These are phyloP conservation scores for Azorinus chamasolen DNA, from an alignment of 2,888 invertebrate genomes.

Conservation along the genomic window DNA sequence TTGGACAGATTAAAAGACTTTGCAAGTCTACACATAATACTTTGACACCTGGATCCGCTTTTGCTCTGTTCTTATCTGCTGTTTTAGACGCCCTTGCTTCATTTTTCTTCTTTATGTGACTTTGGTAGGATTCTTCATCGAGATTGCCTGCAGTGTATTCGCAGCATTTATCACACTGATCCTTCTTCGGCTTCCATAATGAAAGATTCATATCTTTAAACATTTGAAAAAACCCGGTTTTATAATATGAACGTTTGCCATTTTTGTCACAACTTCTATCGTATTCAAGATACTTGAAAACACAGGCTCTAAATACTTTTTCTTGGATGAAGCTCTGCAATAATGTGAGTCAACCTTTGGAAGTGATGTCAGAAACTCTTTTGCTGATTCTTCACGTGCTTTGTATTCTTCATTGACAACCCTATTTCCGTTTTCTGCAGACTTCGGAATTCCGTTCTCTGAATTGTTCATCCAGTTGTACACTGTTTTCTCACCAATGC, in stretches of 20 bases:
- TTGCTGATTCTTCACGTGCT: no score
- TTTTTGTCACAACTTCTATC: background rate
- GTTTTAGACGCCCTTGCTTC: slow-evolving; percentile 21
- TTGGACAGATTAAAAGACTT: slow-evolving; percentile 36
- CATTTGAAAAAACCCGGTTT: background rate
- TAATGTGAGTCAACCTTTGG: slow-evolving; percentile 46
- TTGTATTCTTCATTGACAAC: no score
- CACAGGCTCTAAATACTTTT: slow-evolving; percentile 25
- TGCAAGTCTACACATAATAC: slow-evolving; percentile 42
- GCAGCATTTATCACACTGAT: no score
- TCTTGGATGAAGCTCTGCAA: slow-evolving; percentile 10
- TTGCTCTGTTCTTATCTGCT: slow-evolving; percentile 22
- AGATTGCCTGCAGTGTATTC: slow-evolving; percentile 38
- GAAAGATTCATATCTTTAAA: slow-evolving; percentile 32
- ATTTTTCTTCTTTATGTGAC: slow-evolving; percentile 26
- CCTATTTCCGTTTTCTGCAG: no score
- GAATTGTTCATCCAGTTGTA: slow-evolving; percentile 44
- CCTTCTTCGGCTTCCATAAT: slow-evolving; percentile 39
- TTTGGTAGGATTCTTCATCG: slow-evolving; percentile 28
- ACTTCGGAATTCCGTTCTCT: no score
- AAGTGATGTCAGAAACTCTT: slow-evolving; percentile 7
- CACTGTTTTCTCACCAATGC: slow-evolving; percentile 53
- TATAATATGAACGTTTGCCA: background rate
- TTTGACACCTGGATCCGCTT: background rate
- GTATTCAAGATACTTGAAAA: slow-evolving; percentile 18